Evolutionary conservation across 2,888 invertebrate genomes (phyloP).

Genomic region (Phasia obesa): DNA sequence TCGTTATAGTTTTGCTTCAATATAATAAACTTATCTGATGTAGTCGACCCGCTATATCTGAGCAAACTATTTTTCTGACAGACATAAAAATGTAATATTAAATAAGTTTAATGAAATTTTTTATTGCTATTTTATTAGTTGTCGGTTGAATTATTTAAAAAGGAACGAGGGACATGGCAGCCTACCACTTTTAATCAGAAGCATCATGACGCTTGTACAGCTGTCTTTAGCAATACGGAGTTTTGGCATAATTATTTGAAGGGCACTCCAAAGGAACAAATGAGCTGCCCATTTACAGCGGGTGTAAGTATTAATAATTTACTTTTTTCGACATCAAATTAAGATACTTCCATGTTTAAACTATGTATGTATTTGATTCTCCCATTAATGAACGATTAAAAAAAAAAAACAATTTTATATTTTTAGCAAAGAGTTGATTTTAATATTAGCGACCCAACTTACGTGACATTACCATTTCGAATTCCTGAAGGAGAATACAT

Average conservation of each 20-base stretch:
- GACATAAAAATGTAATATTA: no score
- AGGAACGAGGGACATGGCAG: conserved; percentile 47
- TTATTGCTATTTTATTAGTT: conserved; percentile 10
- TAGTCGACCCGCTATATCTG: no score
- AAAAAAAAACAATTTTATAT: no score
- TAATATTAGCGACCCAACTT: conserved; percentile 18
- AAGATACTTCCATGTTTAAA: no score
- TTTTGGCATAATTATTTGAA: conserved; percentile 46
- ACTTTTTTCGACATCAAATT: no score
- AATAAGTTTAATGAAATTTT: no score
- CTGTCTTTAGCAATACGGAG: conserved; percentile 21
- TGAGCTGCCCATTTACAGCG: conserved; percentile 29
- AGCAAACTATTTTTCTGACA: no score
- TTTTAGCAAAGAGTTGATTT: conserved; percentile 39
- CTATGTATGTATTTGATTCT: no score
- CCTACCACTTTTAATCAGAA: conserved; percentile 25
- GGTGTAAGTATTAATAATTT: conserved; percentile 48
- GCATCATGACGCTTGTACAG: conserved; percentile 22
- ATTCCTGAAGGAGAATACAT: conserved; percentile 47
- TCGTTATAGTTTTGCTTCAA: no score
- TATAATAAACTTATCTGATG: no score
- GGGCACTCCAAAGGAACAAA: conserved; percentile 34
- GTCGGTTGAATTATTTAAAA: conserved; percentile 34
- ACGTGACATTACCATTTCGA: conserved; percentile 1
- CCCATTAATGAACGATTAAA: neutral